A percentile compares a stretch with the other conserved stretches of the same genome.
Evolutionary conservation across 2,113 vertebrate genomes (phyloP).

Genomic region (Oryctolagus cuniculus): mOryCun1.1 NC_091433.1:101660001-101660500

Average conservation of each 20-base stretch:
- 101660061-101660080: background rate
- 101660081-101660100: rapidly evolving
- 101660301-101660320: background rate
- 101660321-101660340: constrained; percentile 12
- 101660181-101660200: background rate
- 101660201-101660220: rapidly evolving
- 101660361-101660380: constrained; percentile 59
- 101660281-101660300: background rate
- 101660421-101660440: background rate
- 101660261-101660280: background rate
- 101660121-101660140: too few relatives aligned
- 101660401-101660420: constrained; percentile 27
- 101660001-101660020: too few relatives aligned
- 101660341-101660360: constrained; percentile 33
- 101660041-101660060: rapidly evolving
- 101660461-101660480: constrained; percentile 55
- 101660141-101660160: background rate
- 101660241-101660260: background rate
- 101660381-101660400: background rate
- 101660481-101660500: background rate
- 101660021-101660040: too few relatives aligned
- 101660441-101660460: background rate
- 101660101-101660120: background rate
- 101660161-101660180: background rate
- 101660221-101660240: background rate